Conservation (phyloP, 2,888 invertebrate species). For the Caenorhabditis doughertyi region DNA sequence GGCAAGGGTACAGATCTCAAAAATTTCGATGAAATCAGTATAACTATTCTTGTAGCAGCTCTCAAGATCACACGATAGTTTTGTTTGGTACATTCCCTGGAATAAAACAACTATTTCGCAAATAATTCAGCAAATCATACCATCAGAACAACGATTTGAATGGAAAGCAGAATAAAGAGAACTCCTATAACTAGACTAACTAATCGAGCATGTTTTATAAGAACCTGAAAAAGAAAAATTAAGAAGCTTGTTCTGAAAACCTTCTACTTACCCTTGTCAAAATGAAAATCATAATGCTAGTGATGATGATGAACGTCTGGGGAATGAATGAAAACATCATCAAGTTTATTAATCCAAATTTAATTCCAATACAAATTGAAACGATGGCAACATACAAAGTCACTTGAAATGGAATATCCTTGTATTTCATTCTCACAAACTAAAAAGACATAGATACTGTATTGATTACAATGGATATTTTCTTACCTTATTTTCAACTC, state of each 20-base stretch:
- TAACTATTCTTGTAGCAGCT: conserved; percentile 36
- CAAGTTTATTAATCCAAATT: conserved; percentile 32
- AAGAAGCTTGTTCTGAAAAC: neutral
- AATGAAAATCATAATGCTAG: conserved; percentile 25
- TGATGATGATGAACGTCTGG: conserved; percentile 33
- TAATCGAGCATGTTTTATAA: conserved; percentile 34
- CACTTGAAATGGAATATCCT: conserved; percentile 51
- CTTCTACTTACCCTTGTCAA: conserved; percentile 22
- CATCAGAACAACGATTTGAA: conserved; percentile 49
- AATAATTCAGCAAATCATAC: neutral
- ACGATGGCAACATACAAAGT: conserved; percentile 43
- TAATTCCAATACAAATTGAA: conserved; percentile 32
- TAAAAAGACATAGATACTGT: too few species aligned
- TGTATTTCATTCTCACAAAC: conserved; percentile 59
- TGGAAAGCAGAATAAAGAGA: conserved; percentile 40
- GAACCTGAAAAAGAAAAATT: conserved; percentile 34
- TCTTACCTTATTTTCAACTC: conserved; percentile 54
- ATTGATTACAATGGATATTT: too few species aligned
- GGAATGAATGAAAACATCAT: conserved; percentile 36
- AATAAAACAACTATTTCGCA: neutral
- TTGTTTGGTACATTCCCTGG: conserved; percentile 40
- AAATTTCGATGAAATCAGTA: conserved; percentile 48
- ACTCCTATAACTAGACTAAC: conserved; percentile 34
- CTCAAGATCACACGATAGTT: conserved; percentile 16
- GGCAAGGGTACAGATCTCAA: conserved; percentile 40